These are phyloP conservation scores for Paracentrotus lividus DNA, from an alignment of 53 echinoderm and acorn worm species.

Conservation along the genomic window DNA sequence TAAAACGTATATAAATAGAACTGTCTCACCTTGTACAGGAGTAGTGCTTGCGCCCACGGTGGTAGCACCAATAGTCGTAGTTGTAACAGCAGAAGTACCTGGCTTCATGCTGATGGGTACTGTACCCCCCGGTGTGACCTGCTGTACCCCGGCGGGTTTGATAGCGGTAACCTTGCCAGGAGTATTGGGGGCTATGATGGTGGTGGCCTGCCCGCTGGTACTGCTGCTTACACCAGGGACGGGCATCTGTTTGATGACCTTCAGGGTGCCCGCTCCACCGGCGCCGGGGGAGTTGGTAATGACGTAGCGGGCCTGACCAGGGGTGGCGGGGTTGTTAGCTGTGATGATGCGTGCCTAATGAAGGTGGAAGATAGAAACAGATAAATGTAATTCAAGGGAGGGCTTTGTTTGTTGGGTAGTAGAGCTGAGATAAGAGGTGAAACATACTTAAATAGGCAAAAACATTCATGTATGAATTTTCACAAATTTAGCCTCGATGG, in stretches of 20 bases:
- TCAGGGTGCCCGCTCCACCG: slow-evolving; percentile 38
- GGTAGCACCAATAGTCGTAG: slow-evolving; percentile 9
- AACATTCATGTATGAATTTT: too few relatives aligned
- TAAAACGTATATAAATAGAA: background rate
- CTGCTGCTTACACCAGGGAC: background rate
- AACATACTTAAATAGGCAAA: too few relatives aligned
- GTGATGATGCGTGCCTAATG: slow-evolving; percentile 56
- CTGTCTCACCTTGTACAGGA: background rate
- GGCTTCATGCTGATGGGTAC: slow-evolving; percentile 15
- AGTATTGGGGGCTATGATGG: slow-evolving; percentile 65
- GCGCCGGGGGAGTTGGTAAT: slow-evolving; percentile 68
- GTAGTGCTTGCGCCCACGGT: slow-evolving; percentile 27
- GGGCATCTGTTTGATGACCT: slow-evolving; percentile 68
- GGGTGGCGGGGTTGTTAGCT: background rate
- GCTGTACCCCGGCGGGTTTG: slow-evolving; percentile 54
- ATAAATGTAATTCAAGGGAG: background rate
- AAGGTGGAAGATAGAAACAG: background rate
- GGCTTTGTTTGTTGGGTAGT: too few relatives aligned
- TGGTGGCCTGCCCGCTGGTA: slow-evolving; percentile 29
- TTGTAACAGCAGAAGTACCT: too few relatives aligned
- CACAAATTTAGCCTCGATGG: too few relatives aligned
- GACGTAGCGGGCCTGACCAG: slow-evolving; percentile 50
- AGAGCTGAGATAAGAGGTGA: too few relatives aligned
- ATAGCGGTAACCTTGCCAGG: slow-evolving; percentile 51
- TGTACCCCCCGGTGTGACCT: background rate